Evolutionary conservation across 2,797 vertebrate genomes (phyloP).

Genomic region (Ptychadena robeensis): DNA sequence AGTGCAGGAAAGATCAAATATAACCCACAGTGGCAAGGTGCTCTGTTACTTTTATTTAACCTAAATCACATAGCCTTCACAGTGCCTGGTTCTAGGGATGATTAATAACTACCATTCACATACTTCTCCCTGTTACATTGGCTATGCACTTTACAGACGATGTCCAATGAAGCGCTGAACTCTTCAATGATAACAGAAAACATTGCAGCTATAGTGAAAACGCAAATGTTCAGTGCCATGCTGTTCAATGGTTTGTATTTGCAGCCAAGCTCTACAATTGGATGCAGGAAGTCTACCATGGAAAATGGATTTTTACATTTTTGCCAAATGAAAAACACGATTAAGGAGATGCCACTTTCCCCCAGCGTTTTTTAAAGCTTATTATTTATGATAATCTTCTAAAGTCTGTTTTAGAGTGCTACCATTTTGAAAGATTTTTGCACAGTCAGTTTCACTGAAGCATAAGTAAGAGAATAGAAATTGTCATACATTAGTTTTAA

Average conservation of each 20-base stretch:
- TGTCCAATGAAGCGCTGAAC: slow-evolving; percentile 38
- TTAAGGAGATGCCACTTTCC: slow-evolving; percentile 35
- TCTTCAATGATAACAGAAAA: slow-evolving; percentile 29
- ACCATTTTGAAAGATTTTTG: slow-evolving; percentile 12
- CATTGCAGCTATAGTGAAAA: slow-evolving; percentile 22
- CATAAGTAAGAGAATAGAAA: no score
- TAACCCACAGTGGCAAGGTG: slow-evolving; percentile 63
- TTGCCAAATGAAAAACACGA: slow-evolving; percentile 23
- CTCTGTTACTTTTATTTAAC: slow-evolving; percentile 63
- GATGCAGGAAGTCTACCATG: slow-evolving; percentile 11
- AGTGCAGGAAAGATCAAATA: slow-evolving; percentile 65
- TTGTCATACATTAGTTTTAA: background rate
- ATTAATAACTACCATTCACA: slow-evolving; percentile 61
- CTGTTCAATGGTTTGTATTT: slow-evolving; percentile 33
- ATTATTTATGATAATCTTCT: slow-evolving; percentile 51
- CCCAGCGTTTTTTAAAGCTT: slow-evolving; percentile 34
- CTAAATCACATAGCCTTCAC: slow-evolving; percentile 66
- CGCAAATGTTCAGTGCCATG: slow-evolving; percentile 17
- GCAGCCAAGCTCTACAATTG: slow-evolving; percentile 3
- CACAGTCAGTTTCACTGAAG: background rate
- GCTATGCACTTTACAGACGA: slow-evolving; percentile 25
- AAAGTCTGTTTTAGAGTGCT: slow-evolving; percentile 7
- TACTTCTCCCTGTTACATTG: slow-evolving; percentile 22
- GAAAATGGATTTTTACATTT: slow-evolving; percentile 39
- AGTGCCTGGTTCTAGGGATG: slow-evolving; percentile 58